Base-by-base conservation (phyloP, 2,888 invertebrate genomes). In the Caenorhabditis macrosperma region DNA sequence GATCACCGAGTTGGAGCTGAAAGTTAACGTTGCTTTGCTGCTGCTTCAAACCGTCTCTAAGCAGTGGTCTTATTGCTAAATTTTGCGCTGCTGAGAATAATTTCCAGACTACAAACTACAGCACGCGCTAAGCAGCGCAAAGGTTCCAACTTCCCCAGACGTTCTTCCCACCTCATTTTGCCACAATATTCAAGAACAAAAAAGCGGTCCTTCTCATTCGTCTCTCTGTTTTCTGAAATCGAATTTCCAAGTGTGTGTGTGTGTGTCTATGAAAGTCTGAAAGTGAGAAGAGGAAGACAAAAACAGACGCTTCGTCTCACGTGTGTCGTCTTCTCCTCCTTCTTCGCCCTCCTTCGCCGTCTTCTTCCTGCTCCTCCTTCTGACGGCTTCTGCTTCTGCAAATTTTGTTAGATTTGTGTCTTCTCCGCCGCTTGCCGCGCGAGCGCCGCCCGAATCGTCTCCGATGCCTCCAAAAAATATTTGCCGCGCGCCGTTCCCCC, bases 201-300 rank as follows among this genome's bases (percentile, higher is more conserved):
- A 48, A 48, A 22, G 48, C 22, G 26, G 26, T 44, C 22, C 17
- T 57, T 38, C 52, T 38, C 33, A 30, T 48, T 55, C 28, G 17
- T 46, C 7, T 28, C 17, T 30, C 55, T 66, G 38, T 38, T 38
- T 38, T 38, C 38, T 38, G 20, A 67, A 68, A 68, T 68, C 50
- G 41, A 68, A 68, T 68, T 68, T 59, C 59, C 68, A 68, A 59
- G 59, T 52, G 28, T 38, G 46, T 46, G 46, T 10, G 41, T 10
- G 41, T 46, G 48, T 52, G 28, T 28, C 52, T 59, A 50, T 59
- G 59, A 69, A 69, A 69, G 44, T 69, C 69, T 69, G 69, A 61
- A 69, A 69, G 69, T 69, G 69, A 69, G 69, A 61, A 69, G 68
- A 50, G 55, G 38, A 66, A 68, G 68, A 69, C 59, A 68, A 69